Evolutionary conservation across 2,113 vertebrate species (phyloP).

Genomic region (Amazona vittata): DNA sequence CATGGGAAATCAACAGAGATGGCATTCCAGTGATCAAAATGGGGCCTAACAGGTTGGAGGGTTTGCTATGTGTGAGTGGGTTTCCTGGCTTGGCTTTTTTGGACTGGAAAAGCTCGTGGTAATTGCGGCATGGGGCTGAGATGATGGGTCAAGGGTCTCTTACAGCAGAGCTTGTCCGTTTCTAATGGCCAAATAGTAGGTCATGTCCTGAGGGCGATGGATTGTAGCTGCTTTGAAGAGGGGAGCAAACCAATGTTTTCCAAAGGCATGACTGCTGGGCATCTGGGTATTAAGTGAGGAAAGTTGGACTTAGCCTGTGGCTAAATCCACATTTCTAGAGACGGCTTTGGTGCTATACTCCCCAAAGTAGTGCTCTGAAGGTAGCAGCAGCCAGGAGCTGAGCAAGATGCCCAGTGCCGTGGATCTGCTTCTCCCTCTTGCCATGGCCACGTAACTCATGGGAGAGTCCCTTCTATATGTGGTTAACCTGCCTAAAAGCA

Average conservation of each 20-base stretch:
- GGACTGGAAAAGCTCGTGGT: not conserved
- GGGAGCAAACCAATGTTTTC: not conserved
- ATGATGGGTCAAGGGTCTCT: not conserved
- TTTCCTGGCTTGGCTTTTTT: not conserved
- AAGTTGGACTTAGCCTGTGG: not conserved
- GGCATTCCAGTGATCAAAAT: fast-evolving
- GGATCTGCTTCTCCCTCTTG: not conserved
- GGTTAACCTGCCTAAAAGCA: not conserved
- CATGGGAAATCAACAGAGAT: not conserved
- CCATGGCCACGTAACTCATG: fast-evolving
- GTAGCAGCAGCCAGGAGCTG: not conserved
- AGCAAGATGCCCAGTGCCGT: fast-evolving
- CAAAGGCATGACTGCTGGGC: not conserved
- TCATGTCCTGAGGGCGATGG: not conserved
- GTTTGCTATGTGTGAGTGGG: not conserved
- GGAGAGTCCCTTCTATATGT: fast-evolving
- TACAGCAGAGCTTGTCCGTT: not conserved
- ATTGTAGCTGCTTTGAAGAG: not conserved
- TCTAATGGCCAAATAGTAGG: not conserved
- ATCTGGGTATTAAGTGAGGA: not conserved
- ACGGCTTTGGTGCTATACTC: fast-evolving
- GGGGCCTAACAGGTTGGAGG: not conserved
- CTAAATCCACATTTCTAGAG: not conserved
- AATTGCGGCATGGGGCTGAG: not conserved
- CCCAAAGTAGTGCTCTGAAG: fast-evolving